These are phyloP conservation scores for Sebastiscus albofasciatus DNA, from an alignment of 2,797 vertebrate species.

Conservation along the genomic window DNA sequence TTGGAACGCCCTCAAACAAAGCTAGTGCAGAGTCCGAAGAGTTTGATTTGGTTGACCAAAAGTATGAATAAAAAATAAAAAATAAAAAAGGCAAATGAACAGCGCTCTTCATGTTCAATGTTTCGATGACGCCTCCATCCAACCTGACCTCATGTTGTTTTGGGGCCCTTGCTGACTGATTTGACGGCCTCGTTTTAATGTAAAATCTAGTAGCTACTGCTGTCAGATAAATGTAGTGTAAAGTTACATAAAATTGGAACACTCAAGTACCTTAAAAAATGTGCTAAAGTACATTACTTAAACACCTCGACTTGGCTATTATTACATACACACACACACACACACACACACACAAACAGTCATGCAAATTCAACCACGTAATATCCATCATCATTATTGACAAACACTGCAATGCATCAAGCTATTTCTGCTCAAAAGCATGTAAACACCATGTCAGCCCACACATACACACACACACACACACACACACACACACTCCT, in stretches of 20 bases:
- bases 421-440: slow-evolving; percentile 22
- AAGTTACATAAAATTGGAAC: background rate
- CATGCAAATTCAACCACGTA: background rate
- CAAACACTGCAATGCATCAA: slow-evolving; percentile 27
- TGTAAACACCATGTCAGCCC: slow-evolving; percentile 32
- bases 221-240: background rate
- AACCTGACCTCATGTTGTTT: background rate
- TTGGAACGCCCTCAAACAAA: too few species aligned
- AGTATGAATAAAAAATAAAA: background rate
- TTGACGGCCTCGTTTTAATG: background rate
- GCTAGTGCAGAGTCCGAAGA: too few species aligned
- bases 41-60: background rate
- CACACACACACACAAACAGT: background rate
- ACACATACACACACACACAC: slow-evolving; percentile 19
- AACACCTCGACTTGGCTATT: background rate
- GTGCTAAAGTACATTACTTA: background rate
- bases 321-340: background rate
- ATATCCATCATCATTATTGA: slow-evolving; percentile 29
- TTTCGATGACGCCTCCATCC: background rate
- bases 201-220: too few species aligned
- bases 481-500: slow-evolving; percentile 16
- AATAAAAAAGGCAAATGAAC: background rate
- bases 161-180: background rate
- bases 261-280: background rate
- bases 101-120: background rate